A percentile compares a stretch with the other conserved stretches of the same genome.
Evolutionary conservation across 92 coral and sea anemone genomes (phyloP).

Genomic region (Porites rus): DNA sequence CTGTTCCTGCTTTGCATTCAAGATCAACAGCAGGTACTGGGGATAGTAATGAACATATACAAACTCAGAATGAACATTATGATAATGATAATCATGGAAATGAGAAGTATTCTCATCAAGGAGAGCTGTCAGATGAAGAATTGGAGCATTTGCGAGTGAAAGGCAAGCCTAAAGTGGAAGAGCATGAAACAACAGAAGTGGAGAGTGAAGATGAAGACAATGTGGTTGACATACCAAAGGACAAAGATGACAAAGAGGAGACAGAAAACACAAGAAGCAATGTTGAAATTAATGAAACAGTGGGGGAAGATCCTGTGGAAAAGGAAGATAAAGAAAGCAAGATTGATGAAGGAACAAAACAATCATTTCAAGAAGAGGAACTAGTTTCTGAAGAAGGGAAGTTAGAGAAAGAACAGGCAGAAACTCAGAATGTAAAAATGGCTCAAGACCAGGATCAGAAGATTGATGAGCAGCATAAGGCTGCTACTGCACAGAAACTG

Average conservation of each 20-base stretch:
- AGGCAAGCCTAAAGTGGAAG: background rate
- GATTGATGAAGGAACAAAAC: background rate
- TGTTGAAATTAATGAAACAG: background rate
- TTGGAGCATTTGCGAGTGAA: constrained; percentile 44
- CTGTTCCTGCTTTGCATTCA: background rate
- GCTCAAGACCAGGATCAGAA: background rate
- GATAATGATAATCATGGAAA: background rate
- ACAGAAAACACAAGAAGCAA: background rate
- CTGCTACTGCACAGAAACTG: background rate
- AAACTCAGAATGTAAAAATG: background rate
- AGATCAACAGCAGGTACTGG: background rate
- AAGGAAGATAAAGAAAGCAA: background rate
- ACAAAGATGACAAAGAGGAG: background rate
- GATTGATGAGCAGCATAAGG: background rate
- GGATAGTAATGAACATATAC: background rate
- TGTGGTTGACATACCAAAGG: background rate
- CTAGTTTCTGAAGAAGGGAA: background rate
- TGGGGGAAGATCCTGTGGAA: background rate
- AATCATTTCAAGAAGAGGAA: background rate
- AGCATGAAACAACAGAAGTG: background rate
- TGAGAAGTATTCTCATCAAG: background rate
- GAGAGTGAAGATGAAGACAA: background rate
- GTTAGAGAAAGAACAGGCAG: background rate
- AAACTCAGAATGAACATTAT: background rate
- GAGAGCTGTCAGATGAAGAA: constrained; percentile 32